Conservation (phyloP, 2,113 vertebrate species). For the Peromyscus maniculatus region DNA sequence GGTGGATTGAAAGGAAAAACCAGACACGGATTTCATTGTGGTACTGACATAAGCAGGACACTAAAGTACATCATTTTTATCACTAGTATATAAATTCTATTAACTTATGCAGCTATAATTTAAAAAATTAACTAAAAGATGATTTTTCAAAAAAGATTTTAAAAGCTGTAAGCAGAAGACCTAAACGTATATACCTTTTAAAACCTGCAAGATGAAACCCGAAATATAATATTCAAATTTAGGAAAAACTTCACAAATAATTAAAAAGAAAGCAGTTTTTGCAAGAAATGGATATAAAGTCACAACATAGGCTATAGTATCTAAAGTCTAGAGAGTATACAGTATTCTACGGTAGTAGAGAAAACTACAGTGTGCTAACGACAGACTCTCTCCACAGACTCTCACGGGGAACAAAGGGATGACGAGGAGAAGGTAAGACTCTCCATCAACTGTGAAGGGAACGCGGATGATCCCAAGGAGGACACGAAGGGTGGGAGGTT, state of each 20-base stretch:
- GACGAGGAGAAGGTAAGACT: neutral
- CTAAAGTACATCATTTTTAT: neutral
- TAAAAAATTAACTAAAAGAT: conserved; percentile 21
- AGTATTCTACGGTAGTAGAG: neutral
- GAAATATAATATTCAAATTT: neutral
- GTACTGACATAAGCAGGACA: neutral
- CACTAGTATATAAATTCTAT: neutral
- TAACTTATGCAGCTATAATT: neutral
- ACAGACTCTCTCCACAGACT: neutral
- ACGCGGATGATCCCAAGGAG: neutral
- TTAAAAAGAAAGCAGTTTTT: conserved; percentile 10
- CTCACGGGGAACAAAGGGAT: neutral
- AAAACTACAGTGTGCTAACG: neutral
- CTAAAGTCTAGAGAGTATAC: neutral
- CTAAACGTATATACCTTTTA: neutral
- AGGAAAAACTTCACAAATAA: conserved; percentile 21
- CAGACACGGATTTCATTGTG: neutral
- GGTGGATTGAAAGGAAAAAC: neutral
- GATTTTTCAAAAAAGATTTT: neutral
- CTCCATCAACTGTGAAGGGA: neutral
- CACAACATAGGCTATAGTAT: conserved; percentile 15
- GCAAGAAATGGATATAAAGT: conserved; percentile 17
- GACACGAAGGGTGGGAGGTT: neutral
- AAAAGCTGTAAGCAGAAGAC: neutral
- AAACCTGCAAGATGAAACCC: neutral